These are phyloP conservation scores for Urocynchramus pylzowi DNA, from an alignment of 2,113 vertebrate genomes.

Conservation along the genomic window DNA sequence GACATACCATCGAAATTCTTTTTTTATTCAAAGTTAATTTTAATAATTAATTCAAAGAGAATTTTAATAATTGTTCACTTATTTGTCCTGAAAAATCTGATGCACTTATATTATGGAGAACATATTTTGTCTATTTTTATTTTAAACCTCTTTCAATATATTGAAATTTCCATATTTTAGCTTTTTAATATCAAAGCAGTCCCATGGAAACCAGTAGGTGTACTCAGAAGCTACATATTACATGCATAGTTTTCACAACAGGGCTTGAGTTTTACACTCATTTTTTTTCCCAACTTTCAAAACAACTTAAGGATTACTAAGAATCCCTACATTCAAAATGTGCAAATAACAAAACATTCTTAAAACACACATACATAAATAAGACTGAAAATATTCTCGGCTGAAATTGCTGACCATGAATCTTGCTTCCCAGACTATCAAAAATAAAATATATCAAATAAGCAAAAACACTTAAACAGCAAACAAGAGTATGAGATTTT, in stretches of 20 bases:
- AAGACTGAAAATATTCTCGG: not conserved
- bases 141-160: not conserved
- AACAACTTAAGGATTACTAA: not conserved
- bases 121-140: not conserved
- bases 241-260: not conserved
- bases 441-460: not conserved
- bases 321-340: not conserved
- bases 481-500: not conserved
- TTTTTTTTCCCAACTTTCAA: not conserved
- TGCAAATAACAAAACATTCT: not conserved
- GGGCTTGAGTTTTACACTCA: not conserved
- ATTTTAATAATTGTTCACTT: not conserved
- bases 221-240: not conserved
- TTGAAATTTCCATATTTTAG: not conserved
- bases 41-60: not conserved
- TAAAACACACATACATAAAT: not conserved
- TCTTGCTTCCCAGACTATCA: not conserved
- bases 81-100: not conserved
- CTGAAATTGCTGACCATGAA: not conserved
- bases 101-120: not conserved
- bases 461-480: not conserved
- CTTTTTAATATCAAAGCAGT: not conserved
- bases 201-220: not conserved
- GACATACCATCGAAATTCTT: not conserved
- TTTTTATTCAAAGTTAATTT: not conserved